Evolutionary conservation across 2,888 invertebrate species (phyloP).

Genomic region (Tipula lateralis): DNA sequence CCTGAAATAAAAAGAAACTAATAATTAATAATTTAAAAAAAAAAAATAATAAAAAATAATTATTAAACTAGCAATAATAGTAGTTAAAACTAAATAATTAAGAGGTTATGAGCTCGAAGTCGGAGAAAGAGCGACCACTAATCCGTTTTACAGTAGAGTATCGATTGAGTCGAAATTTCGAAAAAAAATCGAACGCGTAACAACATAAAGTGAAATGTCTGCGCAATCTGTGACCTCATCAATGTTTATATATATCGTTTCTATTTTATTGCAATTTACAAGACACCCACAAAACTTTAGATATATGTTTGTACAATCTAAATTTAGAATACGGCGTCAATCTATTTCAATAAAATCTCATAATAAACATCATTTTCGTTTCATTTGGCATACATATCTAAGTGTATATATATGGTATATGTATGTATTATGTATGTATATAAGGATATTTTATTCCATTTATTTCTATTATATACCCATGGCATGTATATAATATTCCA

Average conservation of each 20-base stretch:
- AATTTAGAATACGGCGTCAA: background rate
- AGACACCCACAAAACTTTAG: background rate
- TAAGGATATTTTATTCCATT: background rate
- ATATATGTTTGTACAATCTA: background rate
- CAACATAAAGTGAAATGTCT: background rate
- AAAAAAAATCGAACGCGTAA: too few species aligned
- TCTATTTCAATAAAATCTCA: constrained; percentile 11
- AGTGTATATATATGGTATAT: background rate
- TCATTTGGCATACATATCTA: background rate
- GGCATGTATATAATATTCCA: background rate
- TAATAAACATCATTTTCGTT: constrained; percentile 19
- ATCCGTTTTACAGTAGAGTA: too few species aligned
- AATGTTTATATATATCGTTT: background rate
- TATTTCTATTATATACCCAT: background rate
- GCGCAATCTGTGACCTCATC: background rate
- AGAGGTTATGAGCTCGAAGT: too few species aligned
- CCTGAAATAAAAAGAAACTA: too few species aligned
- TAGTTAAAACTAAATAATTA: too few species aligned
- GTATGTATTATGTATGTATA: background rate
- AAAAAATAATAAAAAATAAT: too few species aligned
- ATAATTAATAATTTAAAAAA: too few species aligned
- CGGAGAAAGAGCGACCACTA: too few species aligned
- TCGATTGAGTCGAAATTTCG: too few species aligned
- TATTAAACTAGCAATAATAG: too few species aligned
- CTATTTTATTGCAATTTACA: background rate